Evolutionary conservation across 2,888 invertebrate species (phyloP), one percentile per base, ranked within the genome.

Genomic region (Pristionchus fissidentatus): DNA sequence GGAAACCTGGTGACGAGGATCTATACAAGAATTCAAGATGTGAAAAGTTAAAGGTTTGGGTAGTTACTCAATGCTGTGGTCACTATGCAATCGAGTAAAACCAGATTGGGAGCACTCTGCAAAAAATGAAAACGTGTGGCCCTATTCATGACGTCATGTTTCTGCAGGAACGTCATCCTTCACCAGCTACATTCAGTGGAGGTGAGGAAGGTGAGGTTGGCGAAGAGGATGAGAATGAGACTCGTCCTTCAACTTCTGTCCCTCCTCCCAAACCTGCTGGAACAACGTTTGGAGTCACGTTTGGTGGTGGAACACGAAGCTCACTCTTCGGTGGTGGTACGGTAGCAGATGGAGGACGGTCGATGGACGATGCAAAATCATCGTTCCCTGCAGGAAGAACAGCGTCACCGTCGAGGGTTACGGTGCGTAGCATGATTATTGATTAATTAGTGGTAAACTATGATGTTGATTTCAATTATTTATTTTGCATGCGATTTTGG

Each of bases 161-260:
- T 35, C 35, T 29, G 4, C 75, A 75, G 75, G 75, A 75, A 26
- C 75, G 75, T 43, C 75, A 49, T 13, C 75, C 46, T 22, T 46
- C 75, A 1, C 75, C 75, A 22, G 35, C 66, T 2, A 1, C 19
- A 2, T 3, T 38, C 22, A 38, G 38, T 2, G 66, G 38, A 38
- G 66, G 15, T 19, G 66, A 66, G 13, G 66, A 66, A n/a, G 35
- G 62, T 26, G 62, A 62, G 35, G 10, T 35, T 2, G 38, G 38
- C n/a, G 75, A 46, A 19, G 75, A 35, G 41, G 41, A 38, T 10
- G 41, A 73, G 22, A n/a, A 26, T 22, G 15, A n/a, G n/a, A 43
- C 26, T 22, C 41, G 43, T 41, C 73, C 41, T 8, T 43, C 73
- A 35, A 35, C 32, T 41, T n/a, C 22, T 13, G 22, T 19, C 57